phyloP scores from a whole-genome alignment of 2,888 invertebrate genomes.

The Cerastis leucographa region DNA sequence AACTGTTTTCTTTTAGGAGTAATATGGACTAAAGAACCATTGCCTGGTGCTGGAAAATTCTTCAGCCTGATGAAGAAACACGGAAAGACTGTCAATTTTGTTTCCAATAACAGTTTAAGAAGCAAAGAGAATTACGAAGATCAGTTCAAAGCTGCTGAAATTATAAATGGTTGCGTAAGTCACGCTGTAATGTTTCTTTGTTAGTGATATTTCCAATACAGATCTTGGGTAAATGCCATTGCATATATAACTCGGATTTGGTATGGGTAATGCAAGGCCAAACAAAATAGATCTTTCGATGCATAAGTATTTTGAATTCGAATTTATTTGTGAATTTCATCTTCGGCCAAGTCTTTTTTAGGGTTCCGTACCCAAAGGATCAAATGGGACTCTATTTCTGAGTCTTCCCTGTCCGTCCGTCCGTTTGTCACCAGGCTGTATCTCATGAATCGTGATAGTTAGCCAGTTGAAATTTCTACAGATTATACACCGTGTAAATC shows the following conservation, averaged over 20 bases:
- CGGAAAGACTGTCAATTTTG: conserved; percentile 88
- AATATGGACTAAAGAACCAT: conserved; percentile 81
- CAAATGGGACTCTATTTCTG: too few species aligned
- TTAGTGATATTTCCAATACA: background rate
- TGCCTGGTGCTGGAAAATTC: conserved; percentile 85
- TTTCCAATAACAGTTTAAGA: conserved; percentile 89
- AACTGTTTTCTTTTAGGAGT: conserved; percentile 84
- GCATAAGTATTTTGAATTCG: background rate
- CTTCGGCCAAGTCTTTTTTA: background rate
- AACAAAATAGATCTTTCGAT: background rate
- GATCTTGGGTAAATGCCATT: background rate
- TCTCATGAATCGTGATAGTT: too few species aligned
- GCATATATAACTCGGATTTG: background rate
- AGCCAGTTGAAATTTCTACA: too few species aligned
- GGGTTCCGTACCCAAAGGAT: too few species aligned
- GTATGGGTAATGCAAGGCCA: background rate
- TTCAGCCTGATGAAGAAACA: conserved; percentile 83
- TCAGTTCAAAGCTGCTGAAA: conserved; percentile 77
- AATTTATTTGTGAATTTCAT: background rate
- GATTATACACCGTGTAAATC: too few species aligned
- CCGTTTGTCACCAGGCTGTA: too few species aligned
- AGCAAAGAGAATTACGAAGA: conserved; percentile 78
- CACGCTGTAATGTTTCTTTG: background rate
- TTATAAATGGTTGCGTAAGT: conserved; percentile 84
- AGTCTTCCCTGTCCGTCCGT: too few species aligned